Conservation (phyloP, 1,140 invertebrate species). For the Papilio machaon region DNA sequence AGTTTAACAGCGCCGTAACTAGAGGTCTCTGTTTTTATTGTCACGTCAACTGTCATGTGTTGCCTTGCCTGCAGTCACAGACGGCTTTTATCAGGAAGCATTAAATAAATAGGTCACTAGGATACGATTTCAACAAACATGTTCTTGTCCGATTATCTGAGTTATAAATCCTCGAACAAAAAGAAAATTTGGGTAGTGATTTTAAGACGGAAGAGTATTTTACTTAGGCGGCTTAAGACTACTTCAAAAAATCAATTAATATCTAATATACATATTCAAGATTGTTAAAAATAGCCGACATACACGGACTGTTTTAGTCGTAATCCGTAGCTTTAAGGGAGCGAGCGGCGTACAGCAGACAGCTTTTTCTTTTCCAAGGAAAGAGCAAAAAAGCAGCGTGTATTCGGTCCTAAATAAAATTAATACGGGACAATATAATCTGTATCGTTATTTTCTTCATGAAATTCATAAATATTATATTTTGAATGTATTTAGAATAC, state of each 20-base stretch:
- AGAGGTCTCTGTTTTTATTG: constrained; percentile 11
- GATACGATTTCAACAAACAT: neutral
- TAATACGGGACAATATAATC: neutral
- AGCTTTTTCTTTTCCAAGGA: too few relatives aligned
- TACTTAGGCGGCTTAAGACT: too few relatives aligned
- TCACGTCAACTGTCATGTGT: neutral
- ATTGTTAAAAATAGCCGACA: too few relatives aligned
- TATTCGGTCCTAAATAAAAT: neutral
- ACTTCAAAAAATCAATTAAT: too few relatives aligned
- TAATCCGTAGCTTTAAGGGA: too few relatives aligned
- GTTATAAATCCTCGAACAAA: neutral
- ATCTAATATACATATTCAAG: too few relatives aligned
- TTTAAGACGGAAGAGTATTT: too few relatives aligned
- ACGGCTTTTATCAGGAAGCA: neutral
- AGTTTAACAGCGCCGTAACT: constrained; percentile 13
- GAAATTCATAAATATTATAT: neutral
- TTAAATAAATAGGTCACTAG: constrained; percentile 9
- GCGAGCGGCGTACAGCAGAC: too few relatives aligned
- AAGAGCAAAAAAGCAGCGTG: neutral
- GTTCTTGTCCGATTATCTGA: neutral
- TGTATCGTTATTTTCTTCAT: neutral
- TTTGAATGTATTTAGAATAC: constrained; percentile 10
- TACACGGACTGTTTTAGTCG: too few relatives aligned
- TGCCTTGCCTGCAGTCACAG: neutral
- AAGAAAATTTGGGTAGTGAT: neutral